phyloP scores from a whole-genome alignment of 2,113 vertebrate genomes.

The Mandrillus leucophaeus region DNA sequence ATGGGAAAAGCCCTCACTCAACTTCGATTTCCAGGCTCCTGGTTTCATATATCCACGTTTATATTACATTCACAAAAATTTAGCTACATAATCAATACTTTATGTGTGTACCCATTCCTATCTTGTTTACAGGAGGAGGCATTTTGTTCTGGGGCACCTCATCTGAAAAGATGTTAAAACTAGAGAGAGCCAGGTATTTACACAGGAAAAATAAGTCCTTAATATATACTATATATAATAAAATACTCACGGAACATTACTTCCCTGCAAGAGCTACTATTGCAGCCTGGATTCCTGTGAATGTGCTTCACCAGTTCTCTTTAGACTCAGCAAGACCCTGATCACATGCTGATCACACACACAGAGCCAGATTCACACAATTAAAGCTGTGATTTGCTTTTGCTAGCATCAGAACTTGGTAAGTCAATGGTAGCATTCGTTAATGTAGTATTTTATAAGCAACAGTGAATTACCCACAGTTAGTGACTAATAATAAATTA shows the following conservation, averaged over 20 bases:
- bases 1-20: not conserved
- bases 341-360: constrained; percentile 71
- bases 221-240: constrained; percentile 26
- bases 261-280: constrained; percentile 53
- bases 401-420: constrained; percentile 55
- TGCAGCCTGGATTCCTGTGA: not conserved
- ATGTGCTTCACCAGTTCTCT: constrained; percentile 9
- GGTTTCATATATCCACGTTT: not conserved
- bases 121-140: not conserved
- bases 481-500: constrained; percentile 73
- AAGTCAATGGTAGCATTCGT: constrained; percentile 62
- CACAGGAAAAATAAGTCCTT: not conserved
- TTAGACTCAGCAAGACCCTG: constrained; percentile 60
- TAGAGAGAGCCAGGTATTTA: constrained; percentile 26
- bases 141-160: not conserved
- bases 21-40: not conserved
- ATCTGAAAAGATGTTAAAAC: not conserved
- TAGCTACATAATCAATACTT: not conserved
- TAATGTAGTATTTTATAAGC: constrained; percentile 79
- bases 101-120: not conserved
- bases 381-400: constrained; percentile 73
- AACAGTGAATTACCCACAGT: constrained; percentile 63
- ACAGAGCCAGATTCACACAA: constrained; percentile 68
- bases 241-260: constrained; percentile 66
- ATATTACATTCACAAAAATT: not conserved